Conservation (phyloP, 2,888 invertebrate species). For the Eudemis profundana region DNA sequence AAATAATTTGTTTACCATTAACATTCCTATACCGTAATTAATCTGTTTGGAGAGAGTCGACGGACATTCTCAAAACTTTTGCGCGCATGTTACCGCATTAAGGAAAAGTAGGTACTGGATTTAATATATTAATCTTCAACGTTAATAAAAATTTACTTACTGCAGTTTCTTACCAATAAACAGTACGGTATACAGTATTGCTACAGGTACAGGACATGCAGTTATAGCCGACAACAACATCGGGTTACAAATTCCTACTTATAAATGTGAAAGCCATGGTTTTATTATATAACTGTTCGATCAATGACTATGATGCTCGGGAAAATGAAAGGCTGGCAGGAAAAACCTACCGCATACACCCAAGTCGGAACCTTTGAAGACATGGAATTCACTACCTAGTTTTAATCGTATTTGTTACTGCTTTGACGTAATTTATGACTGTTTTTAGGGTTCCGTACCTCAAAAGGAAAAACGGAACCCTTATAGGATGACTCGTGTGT, state of each 20-base stretch:
- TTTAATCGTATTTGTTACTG: slow-evolving; percentile 10
- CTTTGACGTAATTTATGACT: background rate
- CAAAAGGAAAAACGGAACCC: too few relatives aligned
- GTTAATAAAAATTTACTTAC: slow-evolving; percentile 6
- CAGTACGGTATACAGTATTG: too few relatives aligned
- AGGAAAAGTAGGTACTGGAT: slow-evolving; percentile 5
- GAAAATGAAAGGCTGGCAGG: slow-evolving; percentile 6
- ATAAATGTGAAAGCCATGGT: slow-evolving; percentile 32
- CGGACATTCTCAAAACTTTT: slow-evolving; percentile 29
- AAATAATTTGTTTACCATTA: slow-evolving; percentile 33
- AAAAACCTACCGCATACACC: background rate
- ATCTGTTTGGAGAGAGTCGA: slow-evolving; percentile 41
- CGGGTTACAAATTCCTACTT: slow-evolving; percentile 27
- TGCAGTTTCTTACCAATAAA: slow-evolving; percentile 22
- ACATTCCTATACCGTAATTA: slow-evolving; percentile 26
- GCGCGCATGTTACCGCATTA: slow-evolving; percentile 7
- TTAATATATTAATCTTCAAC: background rate
- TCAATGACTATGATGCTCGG: slow-evolving; percentile 16
- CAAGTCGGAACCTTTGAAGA: slow-evolving; percentile 1
- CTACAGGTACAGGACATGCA: slow-evolving; percentile 19
- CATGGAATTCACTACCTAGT: slow-evolving; percentile 10
- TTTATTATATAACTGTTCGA: slow-evolving; percentile 28
- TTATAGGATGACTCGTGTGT: too few relatives aligned
- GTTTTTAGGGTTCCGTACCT: too few relatives aligned
- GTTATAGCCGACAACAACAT: slow-evolving; percentile 9